Conservation (phyloP, 2,888 invertebrate species). For the Athalia rosae region DNA sequence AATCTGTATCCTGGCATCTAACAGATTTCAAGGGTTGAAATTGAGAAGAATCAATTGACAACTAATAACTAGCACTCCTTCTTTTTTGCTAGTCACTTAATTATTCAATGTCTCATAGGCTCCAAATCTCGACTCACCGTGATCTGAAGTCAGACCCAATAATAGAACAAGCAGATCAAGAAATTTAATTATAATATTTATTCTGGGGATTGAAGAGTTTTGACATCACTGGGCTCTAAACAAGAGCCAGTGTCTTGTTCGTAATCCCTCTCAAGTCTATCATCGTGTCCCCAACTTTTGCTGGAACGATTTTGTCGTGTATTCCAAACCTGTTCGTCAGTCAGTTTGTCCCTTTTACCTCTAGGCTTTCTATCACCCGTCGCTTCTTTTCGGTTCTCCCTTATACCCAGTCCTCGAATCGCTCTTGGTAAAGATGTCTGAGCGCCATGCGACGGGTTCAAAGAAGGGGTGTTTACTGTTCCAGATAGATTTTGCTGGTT, state of each 20-base stretch:
- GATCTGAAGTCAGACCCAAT: no score
- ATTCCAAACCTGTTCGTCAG: conserved; percentile 56
- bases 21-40: no score
- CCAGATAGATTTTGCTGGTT: conserved; percentile 29
- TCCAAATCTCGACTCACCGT: no score
- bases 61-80: not conserved
- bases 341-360: conserved; percentile 53
- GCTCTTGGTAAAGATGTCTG: conserved; percentile 33
- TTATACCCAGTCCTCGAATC: conserved; percentile 34
- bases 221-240: not conserved
- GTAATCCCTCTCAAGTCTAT: conserved; percentile 38
- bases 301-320: conserved; percentile 54
- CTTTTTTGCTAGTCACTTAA: not conserved
- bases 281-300: conserved; percentile 38
- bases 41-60: not conserved
- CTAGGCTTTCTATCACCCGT: conserved; percentile 13
- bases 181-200: not conserved
- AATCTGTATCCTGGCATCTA: no score
- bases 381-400: conserved; percentile 33
- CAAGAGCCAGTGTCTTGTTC: conserved; percentile 26
- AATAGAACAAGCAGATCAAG: not conserved
- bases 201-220: conserved; percentile 28
- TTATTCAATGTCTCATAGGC: no score
- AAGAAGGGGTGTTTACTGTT: not conserved
- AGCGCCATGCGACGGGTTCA: conserved; percentile 1